Conservation (phyloP, 2,113 vertebrate genomes). For the Vulpes lagopus region DNA sequence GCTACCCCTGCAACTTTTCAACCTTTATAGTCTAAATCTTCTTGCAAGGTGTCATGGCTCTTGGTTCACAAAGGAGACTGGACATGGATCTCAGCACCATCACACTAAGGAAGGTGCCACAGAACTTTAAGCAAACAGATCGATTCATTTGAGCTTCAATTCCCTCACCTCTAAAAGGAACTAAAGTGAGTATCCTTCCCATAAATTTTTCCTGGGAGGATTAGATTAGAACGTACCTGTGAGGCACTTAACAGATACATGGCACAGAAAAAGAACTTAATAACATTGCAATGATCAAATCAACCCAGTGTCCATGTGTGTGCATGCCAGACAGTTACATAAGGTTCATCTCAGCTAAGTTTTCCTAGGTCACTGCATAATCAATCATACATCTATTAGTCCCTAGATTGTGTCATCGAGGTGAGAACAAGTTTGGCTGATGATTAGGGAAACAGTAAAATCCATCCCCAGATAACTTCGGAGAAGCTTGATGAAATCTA, state of each 20-base stretch:
- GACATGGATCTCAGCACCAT: not conserved
- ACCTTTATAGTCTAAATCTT: too few species aligned
- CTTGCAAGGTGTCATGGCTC: accelerated
- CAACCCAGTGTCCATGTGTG: not conserved
- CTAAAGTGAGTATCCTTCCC: not conserved
- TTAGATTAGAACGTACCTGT: not conserved
- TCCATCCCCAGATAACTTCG: not conserved
- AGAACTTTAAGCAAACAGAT: not conserved
- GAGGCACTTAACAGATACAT: not conserved
- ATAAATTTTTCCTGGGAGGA: not conserved
- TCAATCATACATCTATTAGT: too few species aligned
- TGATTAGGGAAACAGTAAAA: not conserved
- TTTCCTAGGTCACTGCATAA: not conserved
- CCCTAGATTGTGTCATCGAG: not conserved
- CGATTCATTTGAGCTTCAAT: not conserved
- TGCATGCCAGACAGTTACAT: not conserved
- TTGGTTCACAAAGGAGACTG: not conserved
- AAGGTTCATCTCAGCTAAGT: not conserved
- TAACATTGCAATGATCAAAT: not conserved
- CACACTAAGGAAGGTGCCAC: not conserved
- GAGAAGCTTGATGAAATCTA: not conserved
- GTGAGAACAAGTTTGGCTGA: not conserved
- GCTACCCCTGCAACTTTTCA: not conserved
- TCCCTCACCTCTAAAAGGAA: not conserved
- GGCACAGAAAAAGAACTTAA: not conserved